phyloP scores from a whole-genome alignment of 1,140 invertebrate genomes.

The Apolygus lucorum region DNA sequence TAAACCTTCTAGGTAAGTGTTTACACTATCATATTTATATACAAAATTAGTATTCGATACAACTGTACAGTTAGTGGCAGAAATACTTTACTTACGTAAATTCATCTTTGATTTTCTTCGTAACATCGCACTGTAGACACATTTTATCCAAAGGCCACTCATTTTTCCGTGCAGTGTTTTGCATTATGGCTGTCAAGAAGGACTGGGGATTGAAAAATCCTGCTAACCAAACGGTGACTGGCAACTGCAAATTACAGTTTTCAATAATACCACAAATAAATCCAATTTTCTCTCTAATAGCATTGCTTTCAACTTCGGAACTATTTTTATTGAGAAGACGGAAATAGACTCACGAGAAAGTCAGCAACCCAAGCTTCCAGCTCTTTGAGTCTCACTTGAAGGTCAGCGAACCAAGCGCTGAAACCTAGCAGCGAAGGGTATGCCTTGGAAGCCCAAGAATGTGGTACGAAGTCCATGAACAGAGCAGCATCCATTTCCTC shows the following conservation, averaged over 20 bases:
- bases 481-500: constrained; percentile 74
- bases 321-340: too few species aligned
- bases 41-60: too few species aligned
- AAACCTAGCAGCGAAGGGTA: constrained; percentile 82
- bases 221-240: constrained; percentile 79
- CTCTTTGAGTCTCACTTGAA: constrained; percentile 67
- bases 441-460: constrained; percentile 70
- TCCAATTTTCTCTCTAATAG: too few species aligned
- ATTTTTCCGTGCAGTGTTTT: constrained; percentile 87
- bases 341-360: constrained; percentile 14
- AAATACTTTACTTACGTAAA: constrained; percentile 59
- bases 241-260: constrained; percentile 52
- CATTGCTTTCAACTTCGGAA: too few species aligned
- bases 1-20: too few species aligned
- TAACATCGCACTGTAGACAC: constrained; percentile 90
- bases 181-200: constrained; percentile 94
- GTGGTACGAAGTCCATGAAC: constrained; percentile 79
- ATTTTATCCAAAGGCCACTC: constrained; percentile 94
- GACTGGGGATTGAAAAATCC: constrained; percentile 97
- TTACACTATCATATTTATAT: too few species aligned
- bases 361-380: constrained; percentile 65
- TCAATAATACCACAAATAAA: too few species aligned
- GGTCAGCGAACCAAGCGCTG: constrained; percentile 80
- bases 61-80: too few species aligned
- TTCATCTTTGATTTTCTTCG: constrained; percentile 82